Conservation (phyloP, 2,888 invertebrate species). For the Helicoverpa assulta region DNA sequence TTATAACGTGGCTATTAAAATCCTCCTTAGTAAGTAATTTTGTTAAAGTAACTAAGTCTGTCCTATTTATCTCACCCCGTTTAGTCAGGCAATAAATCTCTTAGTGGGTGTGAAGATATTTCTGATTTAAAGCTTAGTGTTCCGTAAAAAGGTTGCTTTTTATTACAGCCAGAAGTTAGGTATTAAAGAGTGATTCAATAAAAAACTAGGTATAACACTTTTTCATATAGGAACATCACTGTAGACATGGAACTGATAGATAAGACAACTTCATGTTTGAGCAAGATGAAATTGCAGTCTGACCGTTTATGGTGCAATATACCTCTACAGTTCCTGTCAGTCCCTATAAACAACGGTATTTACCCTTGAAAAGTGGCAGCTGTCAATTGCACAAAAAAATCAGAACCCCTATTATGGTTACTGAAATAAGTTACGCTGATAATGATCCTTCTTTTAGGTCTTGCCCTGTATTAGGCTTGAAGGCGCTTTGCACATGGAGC, state of each 20-base stretch:
- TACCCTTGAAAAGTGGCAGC: too few species aligned
- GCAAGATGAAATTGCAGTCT: too few species aligned
- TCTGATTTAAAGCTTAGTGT: conserved; percentile 36
- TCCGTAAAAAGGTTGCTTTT: conserved; percentile 38
- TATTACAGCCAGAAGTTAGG: conserved; percentile 38
- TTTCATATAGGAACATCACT: not conserved
- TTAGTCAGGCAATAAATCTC: conserved; percentile 37
- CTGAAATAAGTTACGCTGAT: too few species aligned
- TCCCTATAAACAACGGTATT: too few species aligned
- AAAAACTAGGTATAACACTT: not conserved
- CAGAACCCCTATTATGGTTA: too few species aligned
- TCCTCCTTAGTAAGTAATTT: not conserved
- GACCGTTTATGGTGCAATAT: too few species aligned
- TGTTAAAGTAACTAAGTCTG: conserved; percentile 8
- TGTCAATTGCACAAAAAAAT: too few species aligned
- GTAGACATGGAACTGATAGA: too few species aligned
- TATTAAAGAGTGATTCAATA: conserved; percentile 20
- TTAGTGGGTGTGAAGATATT: conserved; percentile 37
- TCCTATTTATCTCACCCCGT: conserved; percentile 14
- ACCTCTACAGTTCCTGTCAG: too few species aligned
- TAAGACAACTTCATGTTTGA: too few species aligned
- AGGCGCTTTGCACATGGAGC: too few species aligned
- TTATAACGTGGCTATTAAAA: not conserved
- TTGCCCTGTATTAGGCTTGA: not conserved
- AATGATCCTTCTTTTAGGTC: too few species aligned